Percentiles rank a stretch among this genome's conserved stretches.
These are phyloP conservation scores for Malthinus seriepunctatus DNA, from an alignment of 2,888 invertebrate genomes.

Conservation along the genomic window DNA sequence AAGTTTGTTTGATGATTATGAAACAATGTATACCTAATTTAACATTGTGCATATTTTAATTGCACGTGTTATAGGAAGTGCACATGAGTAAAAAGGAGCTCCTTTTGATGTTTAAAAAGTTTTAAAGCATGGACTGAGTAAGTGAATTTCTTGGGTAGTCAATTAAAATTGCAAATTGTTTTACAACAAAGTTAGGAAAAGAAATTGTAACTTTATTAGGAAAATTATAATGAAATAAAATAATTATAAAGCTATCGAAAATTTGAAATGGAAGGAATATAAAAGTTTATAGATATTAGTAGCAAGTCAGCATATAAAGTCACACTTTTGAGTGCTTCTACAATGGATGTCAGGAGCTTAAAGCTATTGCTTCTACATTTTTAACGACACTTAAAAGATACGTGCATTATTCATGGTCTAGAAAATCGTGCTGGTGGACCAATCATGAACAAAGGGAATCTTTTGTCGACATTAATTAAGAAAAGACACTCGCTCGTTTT, in stretches of 20 bases:
- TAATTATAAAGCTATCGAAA: conserved; percentile 4
- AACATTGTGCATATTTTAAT: too few species aligned
- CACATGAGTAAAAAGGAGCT: background rate
- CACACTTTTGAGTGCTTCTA: conserved; percentile 23
- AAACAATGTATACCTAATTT: too few species aligned
- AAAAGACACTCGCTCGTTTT: conserved; percentile 19
- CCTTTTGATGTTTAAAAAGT: background rate
- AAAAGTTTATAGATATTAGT: conserved; percentile 6
- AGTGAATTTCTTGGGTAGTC: conserved; percentile 3
- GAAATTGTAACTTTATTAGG: background rate
- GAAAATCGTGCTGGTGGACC: conserved; percentile 24
- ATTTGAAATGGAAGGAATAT: background rate
- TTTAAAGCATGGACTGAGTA: background rate
- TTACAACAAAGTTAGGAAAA: conserved; percentile 5
- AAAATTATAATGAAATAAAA: conserved; percentile 2
- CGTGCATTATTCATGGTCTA: conserved; percentile 30
- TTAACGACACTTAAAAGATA: conserved; percentile 27
- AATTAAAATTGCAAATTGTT: conserved; percentile 5
- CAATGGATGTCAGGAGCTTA: conserved; percentile 30
- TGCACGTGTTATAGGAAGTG: too few species aligned
- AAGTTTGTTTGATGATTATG: too few species aligned
- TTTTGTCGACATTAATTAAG: conserved; percentile 27
- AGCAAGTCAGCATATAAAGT: conserved; percentile 18
- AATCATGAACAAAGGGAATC: conserved; percentile 26
- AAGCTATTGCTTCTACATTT: conserved; percentile 32